phyloP scores from a whole-genome alignment of 2,113 vertebrate genomes.

The Pachypanchax playfairii region DNA sequence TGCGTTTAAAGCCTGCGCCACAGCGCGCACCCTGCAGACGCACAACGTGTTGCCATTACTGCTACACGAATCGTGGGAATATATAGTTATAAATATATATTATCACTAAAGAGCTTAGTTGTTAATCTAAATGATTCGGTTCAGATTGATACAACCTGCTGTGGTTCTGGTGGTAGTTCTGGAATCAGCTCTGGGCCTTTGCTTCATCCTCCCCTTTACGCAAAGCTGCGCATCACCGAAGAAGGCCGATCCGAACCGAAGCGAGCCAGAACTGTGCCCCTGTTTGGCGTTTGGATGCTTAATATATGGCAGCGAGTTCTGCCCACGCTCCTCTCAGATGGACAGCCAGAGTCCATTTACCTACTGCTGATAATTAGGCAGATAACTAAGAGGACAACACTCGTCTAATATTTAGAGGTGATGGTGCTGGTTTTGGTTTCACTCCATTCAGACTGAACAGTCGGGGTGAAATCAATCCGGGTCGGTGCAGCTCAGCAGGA shows the following conservation, averaged over 20 bases:
- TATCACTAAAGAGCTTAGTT: no score
- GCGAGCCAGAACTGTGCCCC: slow-evolving; percentile 7
- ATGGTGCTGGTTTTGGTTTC: slow-evolving; percentile 76
- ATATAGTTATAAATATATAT: no score
- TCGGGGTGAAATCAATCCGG: slow-evolving; percentile 74
- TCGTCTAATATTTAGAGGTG: slow-evolving; percentile 78
- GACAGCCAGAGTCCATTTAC: slow-evolving; percentile 78
- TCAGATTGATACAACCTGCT: slow-evolving; percentile 75
- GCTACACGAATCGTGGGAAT: no score
- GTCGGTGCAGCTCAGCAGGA: slow-evolving; percentile 52
- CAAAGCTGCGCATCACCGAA: neutral
- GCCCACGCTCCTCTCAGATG: slow-evolving; percentile 71
- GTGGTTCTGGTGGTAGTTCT: slow-evolving; percentile 20
- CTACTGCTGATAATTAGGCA: slow-evolving; percentile 87
- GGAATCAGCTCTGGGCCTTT: slow-evolving; percentile 22
- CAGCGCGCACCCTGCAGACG: slow-evolving; percentile 34
- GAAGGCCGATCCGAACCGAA: neutral
- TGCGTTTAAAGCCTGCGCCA: slow-evolving; percentile 58
- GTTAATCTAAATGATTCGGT: no score
- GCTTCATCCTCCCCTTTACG: slow-evolving; percentile 15
- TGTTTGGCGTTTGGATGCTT: slow-evolving; percentile 26
- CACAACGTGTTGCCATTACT: slow-evolving; percentile 50
- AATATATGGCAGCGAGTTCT: slow-evolving; percentile 71
- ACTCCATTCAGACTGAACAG: slow-evolving; percentile 63
- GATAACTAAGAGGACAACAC: slow-evolving; percentile 76